phyloP scores from a whole-genome alignment of 2,113 vertebrate genomes.

The Epinephelus cyanopodus region DNA sequence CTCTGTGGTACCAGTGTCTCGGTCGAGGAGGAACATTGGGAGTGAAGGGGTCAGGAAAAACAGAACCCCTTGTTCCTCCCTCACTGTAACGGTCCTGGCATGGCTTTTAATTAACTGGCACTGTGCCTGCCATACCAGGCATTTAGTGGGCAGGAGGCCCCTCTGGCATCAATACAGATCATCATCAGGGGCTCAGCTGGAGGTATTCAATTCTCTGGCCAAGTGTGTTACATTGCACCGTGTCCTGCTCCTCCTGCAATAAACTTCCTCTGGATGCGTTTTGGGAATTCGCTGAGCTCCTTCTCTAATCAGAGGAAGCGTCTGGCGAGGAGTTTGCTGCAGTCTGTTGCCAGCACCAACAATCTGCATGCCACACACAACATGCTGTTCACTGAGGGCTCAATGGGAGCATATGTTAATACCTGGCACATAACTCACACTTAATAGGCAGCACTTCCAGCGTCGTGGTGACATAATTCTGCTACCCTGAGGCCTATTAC shows the following conservation, averaged over 20 bases:
- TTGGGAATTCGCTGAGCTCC: slow-evolving; percentile 11
- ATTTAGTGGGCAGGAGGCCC: slow-evolving; percentile 64
- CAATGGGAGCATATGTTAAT: slow-evolving; percentile 7
- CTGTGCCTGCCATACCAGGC: slow-evolving; percentile 63
- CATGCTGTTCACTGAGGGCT: slow-evolving; percentile 19
- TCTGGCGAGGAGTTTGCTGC: slow-evolving; percentile 6
- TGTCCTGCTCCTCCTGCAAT: slow-evolving; percentile 25
- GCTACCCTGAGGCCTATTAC: background rate
- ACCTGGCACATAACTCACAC: slow-evolving; percentile 23
- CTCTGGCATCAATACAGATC: slow-evolving; percentile 66
- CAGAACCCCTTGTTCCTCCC: slow-evolving; percentile 71
- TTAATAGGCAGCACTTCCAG: background rate
- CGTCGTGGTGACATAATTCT: slow-evolving; percentile 2
- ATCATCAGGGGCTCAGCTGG: slow-evolving; percentile 64
- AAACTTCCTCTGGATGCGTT: slow-evolving; percentile 37
- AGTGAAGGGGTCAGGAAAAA: slow-evolving; percentile 57
- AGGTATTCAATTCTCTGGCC: slow-evolving; percentile 43
- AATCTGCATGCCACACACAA: background rate
- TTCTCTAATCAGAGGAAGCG: slow-evolving; percentile 31
- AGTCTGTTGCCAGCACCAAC: slow-evolving; percentile 28
- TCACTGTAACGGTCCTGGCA: slow-evolving; percentile 68
- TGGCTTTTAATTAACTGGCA: slow-evolving; percentile 78
- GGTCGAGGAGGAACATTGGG: slow-evolving; percentile 29
- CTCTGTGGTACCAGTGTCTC: slow-evolving; percentile 9
- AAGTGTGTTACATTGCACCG: slow-evolving; percentile 34